Evolutionary conservation across 2,888 invertebrate genomes (phyloP), one percentile per base, ranked within the genome.

Genomic region (Eudiplozoon nipponicum): DNA sequence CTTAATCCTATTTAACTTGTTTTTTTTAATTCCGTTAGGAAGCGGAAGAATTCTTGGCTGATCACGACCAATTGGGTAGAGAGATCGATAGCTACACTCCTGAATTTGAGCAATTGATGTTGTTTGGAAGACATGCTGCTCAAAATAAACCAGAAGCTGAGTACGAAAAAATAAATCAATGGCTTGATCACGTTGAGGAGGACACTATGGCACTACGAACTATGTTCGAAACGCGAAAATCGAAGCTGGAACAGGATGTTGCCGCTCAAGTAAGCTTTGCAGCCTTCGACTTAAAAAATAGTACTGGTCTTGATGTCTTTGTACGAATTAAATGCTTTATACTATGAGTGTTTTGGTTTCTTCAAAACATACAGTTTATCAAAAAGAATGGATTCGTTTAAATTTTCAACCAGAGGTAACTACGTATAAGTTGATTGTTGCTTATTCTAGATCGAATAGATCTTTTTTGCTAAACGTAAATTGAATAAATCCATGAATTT

Each of bases 201-300:
- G 94, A 94, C 43, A 98, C 94, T 94, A 78, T 80, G 47, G 94
- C 94, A 56, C 65, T 98, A 45, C 77, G 86, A 54, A 80, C 90
- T 63, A 98, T 98, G 94, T 98, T 94, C 90, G 86, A 81, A 60
- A 90, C 86, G 63, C 63, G 90, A 22, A 86, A 94, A 56, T 74
- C 78, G 50, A 63, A 86, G 48, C 64, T 94, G 18, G 74, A 81
- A 1, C 84, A 90, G 63, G 78, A 77, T 49, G 67, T 94, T 49
- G 84, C 86, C 47, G 29, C 34, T 3, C 43, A 43, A 22, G 43
- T 43, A 40, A 19, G 18, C 4, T 28, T 7, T 36, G 15, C 7
- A 7, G 5, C 9, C 18, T 35, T 7, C 13, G 13, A 13, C 7
- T 20, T 38, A n/a, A 4, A 41, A 36, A 36, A 18, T 34, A 19